Conservation (phyloP, 37 sponge, comb jelly and placozoan species). For the Hormiphora californensis region DNA sequence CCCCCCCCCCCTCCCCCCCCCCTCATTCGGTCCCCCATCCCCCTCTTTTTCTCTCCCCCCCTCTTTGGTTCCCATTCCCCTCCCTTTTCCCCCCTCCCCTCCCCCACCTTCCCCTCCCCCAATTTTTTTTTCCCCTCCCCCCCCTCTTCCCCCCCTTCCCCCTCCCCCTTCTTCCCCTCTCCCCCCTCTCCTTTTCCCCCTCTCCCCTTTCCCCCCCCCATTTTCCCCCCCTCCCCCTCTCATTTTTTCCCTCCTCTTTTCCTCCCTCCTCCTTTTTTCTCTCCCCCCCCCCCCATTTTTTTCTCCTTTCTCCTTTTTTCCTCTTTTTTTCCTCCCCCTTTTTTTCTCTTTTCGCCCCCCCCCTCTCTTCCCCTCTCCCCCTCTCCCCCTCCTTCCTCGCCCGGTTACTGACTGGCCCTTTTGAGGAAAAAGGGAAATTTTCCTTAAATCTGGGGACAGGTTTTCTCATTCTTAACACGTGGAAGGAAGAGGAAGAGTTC, state of each 20-base stretch:
- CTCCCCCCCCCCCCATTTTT: neutral
- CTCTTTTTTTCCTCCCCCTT: too few relatives aligned
- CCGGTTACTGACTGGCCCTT: slow-evolving; percentile 77
- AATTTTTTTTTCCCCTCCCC: neutral
- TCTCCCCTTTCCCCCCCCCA: neutral
- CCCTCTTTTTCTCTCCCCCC: neutral
- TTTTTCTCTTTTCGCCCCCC: too few relatives aligned
- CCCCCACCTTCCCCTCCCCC: neutral
- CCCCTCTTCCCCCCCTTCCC: neutral
- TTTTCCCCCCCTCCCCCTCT: too few relatives aligned
- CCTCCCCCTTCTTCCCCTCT: neutral
- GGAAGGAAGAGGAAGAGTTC: slow-evolving; percentile 69
- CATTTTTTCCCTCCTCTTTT: too few relatives aligned
- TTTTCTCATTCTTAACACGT: slow-evolving; percentile 96
- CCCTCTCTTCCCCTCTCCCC: too few relatives aligned
- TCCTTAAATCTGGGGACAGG: too few relatives aligned
- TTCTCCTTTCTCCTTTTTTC: too few relatives aligned
- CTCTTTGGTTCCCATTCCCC: neutral
- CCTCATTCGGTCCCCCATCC: too few relatives aligned
- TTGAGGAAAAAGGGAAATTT: too few relatives aligned
- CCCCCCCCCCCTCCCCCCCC: neutral
- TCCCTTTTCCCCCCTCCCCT: neutral
- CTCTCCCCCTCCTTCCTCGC: too few relatives aligned
- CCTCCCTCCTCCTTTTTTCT: neutral
- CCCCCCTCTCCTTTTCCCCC: neutral